Base-by-base conservation (phyloP, 2,797 vertebrate genomes). In the Crypturellus tataupa region DNA sequence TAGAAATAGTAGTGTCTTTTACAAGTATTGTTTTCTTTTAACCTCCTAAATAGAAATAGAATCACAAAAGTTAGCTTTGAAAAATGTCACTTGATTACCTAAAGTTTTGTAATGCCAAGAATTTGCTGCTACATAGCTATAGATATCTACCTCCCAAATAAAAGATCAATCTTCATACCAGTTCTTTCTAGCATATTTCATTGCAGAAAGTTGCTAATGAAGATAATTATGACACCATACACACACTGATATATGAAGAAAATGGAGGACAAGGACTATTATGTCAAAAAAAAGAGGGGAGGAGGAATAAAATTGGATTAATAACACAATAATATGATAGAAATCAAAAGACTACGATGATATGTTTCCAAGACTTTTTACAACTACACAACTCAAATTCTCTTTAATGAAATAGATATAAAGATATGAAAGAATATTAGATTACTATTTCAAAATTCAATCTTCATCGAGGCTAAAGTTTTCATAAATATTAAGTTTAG, bases 121-220 rank as follows among this genome's bases (percentile, higher is more conserved):
- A 8, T 87, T 75, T 79, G 8, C 16, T 24, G 69, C 4, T 2
- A 3, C 63, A 20, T 12, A 51, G 19, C 21, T 68, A 51, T 29
- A 91, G 55, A 85, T 60, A 10, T 62, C 23, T 3, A 10, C 58
- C 10, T 75, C 53, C 27, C 46, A 33, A 55, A 39, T 24, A 6
- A 87, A 75, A 81, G 8, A 62, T 17, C 0, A 1, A 40, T 56
- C 8, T 7, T 69, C 23, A 35, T 47, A 59, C 1, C 4, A 44
- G 2, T 21, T 72, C 37, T 42, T 71, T 46, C 35, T 58, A 40
- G 5, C n/a, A 47, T 12, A 75, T 60, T 69, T 71, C 4, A 24
- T 13, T 72, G 23, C 12, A 76, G 64, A 42, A 84, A 24, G 20
- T 59, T 84, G 24, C 19, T 72, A 39, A 64, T 35, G 4, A 70